These are phyloP conservation scores for Prionailurus bengalensis DNA, from an alignment of 2,113 vertebrate species.

Conservation along the genomic window DNA sequence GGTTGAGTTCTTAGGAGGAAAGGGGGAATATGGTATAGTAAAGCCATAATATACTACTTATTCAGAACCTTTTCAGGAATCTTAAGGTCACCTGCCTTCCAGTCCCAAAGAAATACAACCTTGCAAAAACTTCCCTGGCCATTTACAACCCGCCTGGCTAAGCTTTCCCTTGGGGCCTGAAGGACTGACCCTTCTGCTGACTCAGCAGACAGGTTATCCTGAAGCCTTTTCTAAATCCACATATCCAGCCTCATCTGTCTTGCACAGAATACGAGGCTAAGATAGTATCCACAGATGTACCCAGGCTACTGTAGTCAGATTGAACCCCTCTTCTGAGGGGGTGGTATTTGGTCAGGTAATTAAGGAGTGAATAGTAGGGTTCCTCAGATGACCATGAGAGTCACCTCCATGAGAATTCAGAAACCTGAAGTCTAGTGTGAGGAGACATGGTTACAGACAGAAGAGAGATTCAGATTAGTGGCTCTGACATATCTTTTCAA, in stretches of 20 bases:
- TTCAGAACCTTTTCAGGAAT: slow-evolving; percentile 39
- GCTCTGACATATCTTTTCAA: slow-evolving; percentile 21
- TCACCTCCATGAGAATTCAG: neutral
- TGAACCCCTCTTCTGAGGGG: neutral
- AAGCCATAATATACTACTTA: slow-evolving; percentile 75
- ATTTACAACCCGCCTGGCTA: slow-evolving; percentile 10
- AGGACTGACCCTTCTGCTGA: neutral
- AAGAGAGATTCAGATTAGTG: neutral
- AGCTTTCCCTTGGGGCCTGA: neutral
- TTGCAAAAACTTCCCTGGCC: slow-evolving; percentile 34
- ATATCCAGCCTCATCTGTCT: neutral
- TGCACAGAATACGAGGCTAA: neutral
- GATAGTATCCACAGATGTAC: neutral
- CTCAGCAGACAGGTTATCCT: neutral
- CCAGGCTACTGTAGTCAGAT: neutral
- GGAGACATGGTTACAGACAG: neutral
- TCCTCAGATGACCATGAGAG: neutral
- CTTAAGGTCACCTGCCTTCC: slow-evolving; percentile 69
- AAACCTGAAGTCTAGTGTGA: neutral
- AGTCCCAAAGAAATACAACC: slow-evolving; percentile 67
- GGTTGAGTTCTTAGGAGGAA: slow-evolving; percentile 63
- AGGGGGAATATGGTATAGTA: slow-evolving; percentile 43
- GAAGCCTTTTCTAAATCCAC: neutral
- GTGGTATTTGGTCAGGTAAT: neutral
- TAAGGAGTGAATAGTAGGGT: neutral